A percentile compares a stretch with the other conserved stretches of the same genome.
Evolutionary conservation across 2,113 vertebrate genomes (phyloP).

Genomic region (Desmodus rotundus): DNA sequence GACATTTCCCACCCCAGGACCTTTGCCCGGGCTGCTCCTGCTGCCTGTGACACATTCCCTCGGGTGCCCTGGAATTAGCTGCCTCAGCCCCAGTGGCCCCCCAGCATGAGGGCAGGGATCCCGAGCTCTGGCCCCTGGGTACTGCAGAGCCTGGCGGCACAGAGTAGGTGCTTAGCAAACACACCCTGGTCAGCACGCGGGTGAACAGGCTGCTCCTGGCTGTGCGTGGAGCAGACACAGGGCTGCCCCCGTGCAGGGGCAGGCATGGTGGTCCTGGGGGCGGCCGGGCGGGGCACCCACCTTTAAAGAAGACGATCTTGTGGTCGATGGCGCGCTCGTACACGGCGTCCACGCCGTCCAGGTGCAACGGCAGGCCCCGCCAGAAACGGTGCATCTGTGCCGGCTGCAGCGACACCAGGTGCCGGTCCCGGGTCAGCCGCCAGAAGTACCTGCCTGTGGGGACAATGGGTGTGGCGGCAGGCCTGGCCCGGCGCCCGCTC

Average conservation of each 20-base stretch:
- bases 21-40: background rate
- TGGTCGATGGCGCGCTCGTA: slow-evolving; percentile 94
- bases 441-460: slow-evolving; percentile 94
- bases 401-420: slow-evolving; percentile 93
- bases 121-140: fast-evolving
- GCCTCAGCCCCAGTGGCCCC: background rate
- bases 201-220: fast-evolving
- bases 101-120: no score
- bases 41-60: background rate
- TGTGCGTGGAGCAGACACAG: background rate
- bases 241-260: background rate
- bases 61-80: no score
- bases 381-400: slow-evolving; percentile 97
- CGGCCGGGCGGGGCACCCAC: slow-evolving; percentile 71
- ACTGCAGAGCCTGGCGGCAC: background rate
- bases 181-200: fast-evolving
- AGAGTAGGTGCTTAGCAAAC: background rate
- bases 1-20: background rate
- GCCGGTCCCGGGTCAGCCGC: slow-evolving; percentile 93
- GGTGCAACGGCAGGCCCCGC: slow-evolving; percentile 90
- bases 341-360: slow-evolving; percentile 93
- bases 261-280: no score
- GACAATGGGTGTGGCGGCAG: fast-evolving
- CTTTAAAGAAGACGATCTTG: slow-evolving; percentile 98
- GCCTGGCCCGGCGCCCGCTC: fast-evolving